These are phyloP conservation scores for Seira sanloemensis DNA, from an alignment of 2,888 invertebrate species.

Conservation along the genomic window DNA sequence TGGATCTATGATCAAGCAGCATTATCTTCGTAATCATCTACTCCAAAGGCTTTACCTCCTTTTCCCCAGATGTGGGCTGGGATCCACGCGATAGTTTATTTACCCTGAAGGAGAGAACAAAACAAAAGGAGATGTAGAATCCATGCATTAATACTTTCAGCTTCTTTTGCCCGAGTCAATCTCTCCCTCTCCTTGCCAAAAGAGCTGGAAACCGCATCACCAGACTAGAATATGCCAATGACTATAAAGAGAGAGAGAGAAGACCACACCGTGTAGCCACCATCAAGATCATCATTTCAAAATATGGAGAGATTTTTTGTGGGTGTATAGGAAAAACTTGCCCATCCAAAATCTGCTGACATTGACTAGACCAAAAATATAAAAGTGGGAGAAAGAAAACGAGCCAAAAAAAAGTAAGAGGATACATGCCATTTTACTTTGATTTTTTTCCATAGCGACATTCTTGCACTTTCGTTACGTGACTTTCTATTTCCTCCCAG, in stretches of 20 bases:
- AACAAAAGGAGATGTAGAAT: background rate
- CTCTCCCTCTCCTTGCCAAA: background rate
- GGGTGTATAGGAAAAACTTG: too few relatives aligned
- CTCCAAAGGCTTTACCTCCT: too few relatives aligned
- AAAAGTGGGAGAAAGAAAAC: background rate
- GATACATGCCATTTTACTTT: background rate
- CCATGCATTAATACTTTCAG: background rate
- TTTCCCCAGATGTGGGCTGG: background rate
- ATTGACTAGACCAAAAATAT: background rate
- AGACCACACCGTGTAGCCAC: background rate
- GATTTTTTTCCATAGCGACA: background rate
- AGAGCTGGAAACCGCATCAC: too few relatives aligned
- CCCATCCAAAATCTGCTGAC: too few relatives aligned
- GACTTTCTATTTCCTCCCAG: background rate
- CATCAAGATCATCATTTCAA: background rate
- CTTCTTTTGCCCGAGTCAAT: background rate
- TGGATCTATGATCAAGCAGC: too few relatives aligned
- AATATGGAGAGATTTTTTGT: background rate
- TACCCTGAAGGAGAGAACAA: background rate
- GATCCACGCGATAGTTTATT: background rate
- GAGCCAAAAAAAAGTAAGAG: background rate
- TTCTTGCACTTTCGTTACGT: background rate
- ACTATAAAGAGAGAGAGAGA: too few relatives aligned
- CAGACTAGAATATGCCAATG: too few relatives aligned
- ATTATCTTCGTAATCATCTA: too few relatives aligned